Evolutionary conservation across 2,113 vertebrate species (phyloP).

Genomic region (Podocnemis expansa): DNA sequence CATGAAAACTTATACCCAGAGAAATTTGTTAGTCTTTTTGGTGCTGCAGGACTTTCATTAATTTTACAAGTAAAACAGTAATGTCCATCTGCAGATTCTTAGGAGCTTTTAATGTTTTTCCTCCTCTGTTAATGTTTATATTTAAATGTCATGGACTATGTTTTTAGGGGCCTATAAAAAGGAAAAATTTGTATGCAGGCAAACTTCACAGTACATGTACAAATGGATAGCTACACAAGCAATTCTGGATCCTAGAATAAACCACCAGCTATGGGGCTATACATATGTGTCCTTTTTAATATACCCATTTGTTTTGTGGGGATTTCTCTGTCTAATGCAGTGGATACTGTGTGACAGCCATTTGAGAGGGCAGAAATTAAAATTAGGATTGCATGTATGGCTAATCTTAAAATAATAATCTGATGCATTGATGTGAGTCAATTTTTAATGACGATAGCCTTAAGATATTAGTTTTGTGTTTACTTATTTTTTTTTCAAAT

Average conservation of each 20-base stretch:
- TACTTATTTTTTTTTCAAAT: background rate
- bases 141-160: background rate
- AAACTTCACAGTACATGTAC: background rate
- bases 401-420: background rate
- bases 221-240: background rate
- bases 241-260: background rate
- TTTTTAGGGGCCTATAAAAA: slow-evolving; percentile 32
- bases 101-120: slow-evolving; percentile 23
- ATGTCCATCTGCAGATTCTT: background rate
- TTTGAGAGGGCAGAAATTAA: background rate
- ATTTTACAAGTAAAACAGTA: background rate
- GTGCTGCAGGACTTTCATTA: too few species aligned
- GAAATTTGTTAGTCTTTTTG: too few species aligned
- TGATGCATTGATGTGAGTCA: background rate
- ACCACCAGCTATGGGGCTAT: background rate
- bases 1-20: too few species aligned
- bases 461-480: background rate
- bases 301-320: background rate
- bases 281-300: background rate
- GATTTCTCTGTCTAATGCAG: background rate
- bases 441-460: background rate
- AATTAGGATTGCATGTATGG: background rate
- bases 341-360: background rate
- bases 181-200: background rate
- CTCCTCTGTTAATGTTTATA: background rate